Base-by-base conservation (phyloP, 2,113 vertebrate genomes). In the Tupaia tana region DNA sequence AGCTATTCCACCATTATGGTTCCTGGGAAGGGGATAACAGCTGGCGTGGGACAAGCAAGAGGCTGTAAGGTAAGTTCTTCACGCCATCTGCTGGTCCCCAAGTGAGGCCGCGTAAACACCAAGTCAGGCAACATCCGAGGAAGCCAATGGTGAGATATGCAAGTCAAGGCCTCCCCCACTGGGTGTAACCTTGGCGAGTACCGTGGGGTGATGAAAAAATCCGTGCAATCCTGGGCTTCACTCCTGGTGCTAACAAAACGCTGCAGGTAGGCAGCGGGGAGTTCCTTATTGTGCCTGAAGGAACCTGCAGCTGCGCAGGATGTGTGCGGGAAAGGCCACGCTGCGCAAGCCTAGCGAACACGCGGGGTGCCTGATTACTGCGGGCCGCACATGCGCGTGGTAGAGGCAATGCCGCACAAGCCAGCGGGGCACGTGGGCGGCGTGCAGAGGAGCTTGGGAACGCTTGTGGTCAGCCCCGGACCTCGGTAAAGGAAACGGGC, bases 381-480 rank as follows among this genome's bases (percentile, higher is more conserved):
- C 1, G 3, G 71, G 11, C 25, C 7, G 22, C 31, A 4, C n/a
- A 13, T 0, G 69, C 9, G 7, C 3, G 13, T 9, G 4, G 15
- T 1, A 15, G 24, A 18, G 52, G 3, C 13, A 0, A 0, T 0
- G 56, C 20, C 22, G 4, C 1, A 22, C 0, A 16, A 2, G 59
- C 43, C 6, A 1, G 8, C 13, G 2, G 19, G 63, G 74, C 63
- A 16, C 15, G 22, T 43, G 25, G 9, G 10, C 19, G 63, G 63
- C 63, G 29, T 3, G 20, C 1, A 0, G 18, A 6, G 34, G n/a
- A 22, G 3, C 2, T 71, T 79, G 85, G 18, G 29, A 66, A 27
- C 9, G 0, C 6, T 19, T 0, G 8, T 0, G 15, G 54, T 54
- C 2, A 20, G 6, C 52, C 3, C 0, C 0, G 1, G 15, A 43